Evolutionary conservation across 2,888 invertebrate genomes (phyloP), one percentile per base, ranked within the genome.

Genomic region (Drosophila mimica): DNA sequence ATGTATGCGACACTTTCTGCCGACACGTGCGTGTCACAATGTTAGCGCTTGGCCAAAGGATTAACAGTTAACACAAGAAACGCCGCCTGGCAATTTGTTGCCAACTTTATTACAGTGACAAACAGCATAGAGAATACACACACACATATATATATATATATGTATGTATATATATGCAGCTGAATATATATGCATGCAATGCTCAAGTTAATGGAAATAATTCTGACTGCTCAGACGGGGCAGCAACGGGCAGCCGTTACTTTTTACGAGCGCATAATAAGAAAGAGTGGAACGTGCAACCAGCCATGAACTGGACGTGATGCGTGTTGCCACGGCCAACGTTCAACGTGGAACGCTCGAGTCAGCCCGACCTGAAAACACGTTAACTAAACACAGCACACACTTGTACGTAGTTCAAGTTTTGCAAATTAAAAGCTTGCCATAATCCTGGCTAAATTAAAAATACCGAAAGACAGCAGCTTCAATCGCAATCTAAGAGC

Each of bases 181-280:
- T 70, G 34, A 63, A 34, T 61, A 46, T 59, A 17, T 48, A 43
- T 60, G 43, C 68, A 46, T 85, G 81, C 83, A 75, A 74, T 70
- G 78, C 67, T 81, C 70, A 74, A 88, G 82, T 88, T 88, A 89
- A 88, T 88, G 88, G 89, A 81, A 82, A 85, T 89, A 90, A 88
- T 90, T 72, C 82, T 34, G 53, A 49, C 73, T 63, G 60, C 60
- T 70, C 31, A 48, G 58, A 54, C 69, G 63, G 68, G 60, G 63
- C 62, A 71, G 56, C 34, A 36, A 40, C 74, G 40, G 58, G 66
- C 82, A 77, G 82, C 81, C 82, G 83, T 89, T 88, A 81, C 74
- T 67, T 89, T 90, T 90, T 89, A 88, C 85, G 88, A 83, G 82
- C 85, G 89, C 89, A 83, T 89, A 83, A 90, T 88, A 90, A 88